phyloP scores from a whole-genome alignment of 1,140 invertebrate genomes.

The Scaptomyza hsui region DNA sequence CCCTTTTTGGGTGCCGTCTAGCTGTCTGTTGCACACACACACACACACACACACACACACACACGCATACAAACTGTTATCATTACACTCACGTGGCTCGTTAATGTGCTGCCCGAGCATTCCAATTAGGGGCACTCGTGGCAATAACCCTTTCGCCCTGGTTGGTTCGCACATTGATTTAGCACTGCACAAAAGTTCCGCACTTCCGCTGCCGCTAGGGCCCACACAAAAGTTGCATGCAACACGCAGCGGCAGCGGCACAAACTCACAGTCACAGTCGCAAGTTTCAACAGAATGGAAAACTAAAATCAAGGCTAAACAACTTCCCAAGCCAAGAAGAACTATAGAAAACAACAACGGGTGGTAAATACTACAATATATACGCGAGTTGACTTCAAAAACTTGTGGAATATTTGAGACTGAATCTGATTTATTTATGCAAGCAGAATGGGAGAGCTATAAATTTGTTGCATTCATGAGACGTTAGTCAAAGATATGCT shows the following conservation, averaged over 20 bases:
- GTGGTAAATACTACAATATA: conserved; percentile 17
- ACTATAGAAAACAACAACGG: conserved; percentile 9
- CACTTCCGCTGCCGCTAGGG: conserved; percentile 45
- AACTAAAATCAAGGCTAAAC: conserved; percentile 25
- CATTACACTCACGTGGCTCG: conserved; percentile 51
- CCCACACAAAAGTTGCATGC: conserved; percentile 36
- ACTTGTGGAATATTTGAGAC: conserved; percentile 14
- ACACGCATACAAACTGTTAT: conserved; percentile 9
- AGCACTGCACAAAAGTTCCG: conserved; percentile 53
- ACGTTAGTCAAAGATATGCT: neutral
- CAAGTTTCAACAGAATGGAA: conserved; percentile 23
- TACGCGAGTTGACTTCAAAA: conserved; percentile 22
- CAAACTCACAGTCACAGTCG: conserved; percentile 42
- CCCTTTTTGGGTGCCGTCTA: neutral
- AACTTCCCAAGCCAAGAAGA: conserved; percentile 4
- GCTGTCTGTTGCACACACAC: conserved; percentile 13
- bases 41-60: neutral
- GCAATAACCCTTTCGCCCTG: neutral
- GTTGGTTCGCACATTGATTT: conserved; percentile 53
- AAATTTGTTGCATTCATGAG: neutral
- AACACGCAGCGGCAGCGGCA: conserved; percentile 36
- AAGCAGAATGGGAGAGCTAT: neutral
- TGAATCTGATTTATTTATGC: conserved; percentile 21
- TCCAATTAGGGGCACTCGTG: conserved; percentile 60
- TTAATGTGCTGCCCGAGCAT: conserved; percentile 60